Percentiles rank a stretch among this genome's conserved stretches.
Conservation (phyloP, 2,797 vertebrate species). For the Brachymystax lenok region DNA sequence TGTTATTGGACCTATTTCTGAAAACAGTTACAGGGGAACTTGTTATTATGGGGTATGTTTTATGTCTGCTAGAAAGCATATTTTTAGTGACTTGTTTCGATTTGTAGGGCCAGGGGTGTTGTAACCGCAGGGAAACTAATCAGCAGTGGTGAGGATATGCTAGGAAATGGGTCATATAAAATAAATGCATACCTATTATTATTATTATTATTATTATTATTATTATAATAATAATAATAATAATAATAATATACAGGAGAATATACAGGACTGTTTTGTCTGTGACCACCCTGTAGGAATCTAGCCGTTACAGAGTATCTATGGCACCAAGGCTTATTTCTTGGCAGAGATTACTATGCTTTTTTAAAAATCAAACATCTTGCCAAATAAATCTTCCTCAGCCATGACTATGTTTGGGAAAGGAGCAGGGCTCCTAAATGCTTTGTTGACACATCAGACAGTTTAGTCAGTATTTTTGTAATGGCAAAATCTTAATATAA, state of each 20-base stretch:
- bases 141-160: not conserved
- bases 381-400: conserved; percentile 34
- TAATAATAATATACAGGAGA: too few relatives aligned
- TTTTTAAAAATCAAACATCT: conserved; percentile 33
- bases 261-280: too few relatives aligned
- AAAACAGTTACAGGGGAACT: not conserved
- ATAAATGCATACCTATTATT: not conserved
- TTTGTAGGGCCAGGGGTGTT: not conserved
- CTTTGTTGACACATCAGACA: conserved; percentile 4
- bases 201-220: too few relatives aligned
- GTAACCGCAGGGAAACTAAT: not conserved
- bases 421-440: conserved; percentile 25
- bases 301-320: conserved; percentile 16
- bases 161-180: not conserved
- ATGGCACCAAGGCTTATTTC: not conserved
- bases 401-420: conserved; percentile 64
- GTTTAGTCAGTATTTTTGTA: not conserved
- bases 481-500: not conserved
- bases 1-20: not conserved
- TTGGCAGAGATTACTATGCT: conserved; percentile 37
- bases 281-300: conserved; percentile 2
- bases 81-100: not conserved
- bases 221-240: too few relatives aligned
- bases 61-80: not conserved
- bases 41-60: too few relatives aligned